These are phyloP conservation scores for Pristionchus exspectatus DNA, from an alignment of 2,888 invertebrate genomes.

Conservation along the genomic window DNA sequence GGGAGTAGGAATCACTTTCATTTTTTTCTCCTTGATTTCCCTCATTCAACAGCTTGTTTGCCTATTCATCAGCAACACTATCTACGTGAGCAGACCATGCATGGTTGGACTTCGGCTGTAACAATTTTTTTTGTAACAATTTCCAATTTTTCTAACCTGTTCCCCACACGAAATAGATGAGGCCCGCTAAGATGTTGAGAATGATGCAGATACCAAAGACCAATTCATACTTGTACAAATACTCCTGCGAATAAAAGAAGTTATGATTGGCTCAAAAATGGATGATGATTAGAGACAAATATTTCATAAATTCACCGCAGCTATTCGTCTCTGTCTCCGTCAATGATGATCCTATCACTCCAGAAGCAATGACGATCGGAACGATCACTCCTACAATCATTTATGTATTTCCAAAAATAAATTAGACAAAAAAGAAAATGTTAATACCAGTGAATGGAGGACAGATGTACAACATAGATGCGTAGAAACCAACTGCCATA, in stretches of 20 bases:
- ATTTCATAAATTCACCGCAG: background rate
- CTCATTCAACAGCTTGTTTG: background rate
- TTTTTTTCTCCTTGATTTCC: background rate
- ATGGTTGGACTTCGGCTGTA: conserved; percentile 43
- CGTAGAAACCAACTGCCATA: conserved; percentile 51
- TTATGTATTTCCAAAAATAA: background rate
- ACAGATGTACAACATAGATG: conserved; percentile 40
- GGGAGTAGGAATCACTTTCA: background rate
- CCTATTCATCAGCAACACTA: background rate
- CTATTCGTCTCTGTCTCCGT: background rate
- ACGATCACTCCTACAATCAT: conserved; percentile 18
- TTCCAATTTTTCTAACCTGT: conserved; percentile 45
- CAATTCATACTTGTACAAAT: conserved; percentile 32
- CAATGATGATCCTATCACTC: conserved; percentile 2
- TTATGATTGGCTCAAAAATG: background rate
- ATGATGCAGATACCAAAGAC: conserved; percentile 31
- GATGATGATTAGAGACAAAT: background rate
- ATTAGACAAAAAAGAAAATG: background rate
- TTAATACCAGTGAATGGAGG: conserved; percentile 36
- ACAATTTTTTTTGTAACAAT: no score
- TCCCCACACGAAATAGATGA: conserved; percentile 47
- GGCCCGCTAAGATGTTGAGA: conserved; percentile 37
- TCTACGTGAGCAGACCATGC: background rate
- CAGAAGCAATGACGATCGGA: conserved; percentile 15
- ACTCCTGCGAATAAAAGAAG: background rate